Base-by-base conservation (phyloP, 2,113 vertebrate species). In the Clinocottus analis region DNA sequence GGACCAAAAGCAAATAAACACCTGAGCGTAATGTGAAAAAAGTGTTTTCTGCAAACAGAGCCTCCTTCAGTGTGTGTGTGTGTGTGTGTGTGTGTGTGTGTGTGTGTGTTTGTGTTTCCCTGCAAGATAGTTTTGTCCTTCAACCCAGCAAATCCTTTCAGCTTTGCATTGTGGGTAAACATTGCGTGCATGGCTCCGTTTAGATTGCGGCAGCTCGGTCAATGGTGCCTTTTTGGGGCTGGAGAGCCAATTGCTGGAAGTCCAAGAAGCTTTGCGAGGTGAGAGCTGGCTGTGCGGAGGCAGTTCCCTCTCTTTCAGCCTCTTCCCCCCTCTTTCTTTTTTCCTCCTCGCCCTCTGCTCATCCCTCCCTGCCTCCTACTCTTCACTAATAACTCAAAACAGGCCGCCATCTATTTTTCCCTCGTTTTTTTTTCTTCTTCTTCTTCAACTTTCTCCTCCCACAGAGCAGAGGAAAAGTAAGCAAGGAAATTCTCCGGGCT, bases 381-480 rank as follows among this genome's bases (percentile, higher is more conserved):
- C 53, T 69, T 27, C 35, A 75, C 58, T 87, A 90, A 90, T 82
- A 81, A 80, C 73, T 88, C 75, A 89, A 23, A 74, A 77, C 67
- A 83, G 25, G 79, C 83, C 75, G 79, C 55, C 33, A 79, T 66
- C 19, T 11, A 89, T 81, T 79, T 81, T 79, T 68, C 56, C 45
- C 65, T 63, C 41, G 7, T 51, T 53, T 53, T 55, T 47, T 37
- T 51, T 53, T n/a, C n/a, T n/a, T n/a, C n/a, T n/a, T n/a, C n/a
- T n/a, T n/a, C n/a, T 53, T 59, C 41, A 29, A 41, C 75, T 37
- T 31, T 76, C 77, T 87, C 61, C 79, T 83, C 83, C 74, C 78
- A 58, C 73, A 87, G 91, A 84, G 89, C 17, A 76, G 17, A 91
- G 87, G 92, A 95, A 96, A 97, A 97, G 96, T 95, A 96, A 97